phyloP scores from a whole-genome alignment of 2,113 vertebrate genomes.

The Anguilla rostrata region DNA sequence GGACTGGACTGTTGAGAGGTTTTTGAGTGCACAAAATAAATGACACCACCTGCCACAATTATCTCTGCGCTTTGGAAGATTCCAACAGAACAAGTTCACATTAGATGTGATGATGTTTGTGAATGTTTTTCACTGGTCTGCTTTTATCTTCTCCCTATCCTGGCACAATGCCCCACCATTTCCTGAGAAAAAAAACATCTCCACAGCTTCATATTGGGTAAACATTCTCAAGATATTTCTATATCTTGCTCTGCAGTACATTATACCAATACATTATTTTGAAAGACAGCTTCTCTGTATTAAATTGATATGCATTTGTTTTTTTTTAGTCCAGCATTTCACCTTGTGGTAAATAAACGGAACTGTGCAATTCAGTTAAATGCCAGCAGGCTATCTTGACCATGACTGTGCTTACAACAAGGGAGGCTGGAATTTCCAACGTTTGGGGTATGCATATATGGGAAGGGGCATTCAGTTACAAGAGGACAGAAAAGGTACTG shows the following conservation, averaged over 20 bases:
- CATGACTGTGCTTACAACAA: neutral
- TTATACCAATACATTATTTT: neutral
- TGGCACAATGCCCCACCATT: conserved; percentile 1
- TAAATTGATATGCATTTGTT: neutral
- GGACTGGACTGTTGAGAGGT: conserved; percentile 43
- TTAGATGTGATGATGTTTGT: neutral
- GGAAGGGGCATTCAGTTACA: neutral
- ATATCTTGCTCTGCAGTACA: neutral
- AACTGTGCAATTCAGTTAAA: neutral
- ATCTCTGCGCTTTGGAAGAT: conserved; percentile 43
- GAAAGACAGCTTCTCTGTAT: neutral
- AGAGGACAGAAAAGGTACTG: neutral
- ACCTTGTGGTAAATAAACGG: neutral
- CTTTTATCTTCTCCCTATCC: neutral
- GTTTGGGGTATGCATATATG: neutral
- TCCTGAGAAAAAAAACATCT: neutral
- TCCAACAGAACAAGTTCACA: conserved; percentile 22
- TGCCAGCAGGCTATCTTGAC: neutral
- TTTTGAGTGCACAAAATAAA: conserved; percentile 53
- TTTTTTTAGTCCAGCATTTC: neutral
- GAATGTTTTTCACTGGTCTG: neutral
- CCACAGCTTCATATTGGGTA: neutral
- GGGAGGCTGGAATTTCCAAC: neutral
- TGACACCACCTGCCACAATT: conserved; percentile 61
- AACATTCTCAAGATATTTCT: neutral